A percentile compares a stretch with the other conserved stretches of the same genome.
Evolutionary conservation across 2,113 vertebrate species (phyloP).

Genomic region (Apaloderma vittatum): DNA sequence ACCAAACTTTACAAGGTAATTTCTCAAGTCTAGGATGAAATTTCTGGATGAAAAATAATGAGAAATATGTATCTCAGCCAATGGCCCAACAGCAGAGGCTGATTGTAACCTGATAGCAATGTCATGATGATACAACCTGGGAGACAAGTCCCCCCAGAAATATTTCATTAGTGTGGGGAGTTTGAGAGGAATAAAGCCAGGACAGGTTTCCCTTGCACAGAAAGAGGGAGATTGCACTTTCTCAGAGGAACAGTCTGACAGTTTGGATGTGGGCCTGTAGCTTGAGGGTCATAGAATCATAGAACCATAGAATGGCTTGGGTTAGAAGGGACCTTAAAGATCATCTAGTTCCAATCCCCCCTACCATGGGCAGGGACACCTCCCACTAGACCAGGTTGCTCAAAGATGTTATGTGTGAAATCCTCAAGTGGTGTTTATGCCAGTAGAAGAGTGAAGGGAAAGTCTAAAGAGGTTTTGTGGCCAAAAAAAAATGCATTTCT

Average conservation of each 20-base stretch:
- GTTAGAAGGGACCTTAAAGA: too few species aligned
- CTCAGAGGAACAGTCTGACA: not conserved
- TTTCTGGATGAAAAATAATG: not conserved
- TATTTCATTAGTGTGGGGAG: not conserved
- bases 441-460: not conserved
- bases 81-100: not conserved
- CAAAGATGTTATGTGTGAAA: not conserved
- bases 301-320: too few species aligned
- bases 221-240: not conserved
- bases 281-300: not conserved
- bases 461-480: not conserved
- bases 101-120: not conserved
- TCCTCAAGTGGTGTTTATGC: not conserved
- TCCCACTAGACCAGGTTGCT: too few species aligned
- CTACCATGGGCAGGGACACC: too few species aligned
- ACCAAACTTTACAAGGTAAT: not conserved
- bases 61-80: not conserved
- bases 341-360: too few species aligned
- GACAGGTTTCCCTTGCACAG: not conserved
- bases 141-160: not conserved
- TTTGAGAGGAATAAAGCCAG: not conserved
- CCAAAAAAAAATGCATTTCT: not conserved
- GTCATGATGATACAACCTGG: not conserved
- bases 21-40: not conserved
- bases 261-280: not conserved